Evolutionary conservation across 1,140 invertebrate genomes (phyloP), one percentile per base, ranked within the genome.

Genomic region (Listronotus bonariensis): DNA sequence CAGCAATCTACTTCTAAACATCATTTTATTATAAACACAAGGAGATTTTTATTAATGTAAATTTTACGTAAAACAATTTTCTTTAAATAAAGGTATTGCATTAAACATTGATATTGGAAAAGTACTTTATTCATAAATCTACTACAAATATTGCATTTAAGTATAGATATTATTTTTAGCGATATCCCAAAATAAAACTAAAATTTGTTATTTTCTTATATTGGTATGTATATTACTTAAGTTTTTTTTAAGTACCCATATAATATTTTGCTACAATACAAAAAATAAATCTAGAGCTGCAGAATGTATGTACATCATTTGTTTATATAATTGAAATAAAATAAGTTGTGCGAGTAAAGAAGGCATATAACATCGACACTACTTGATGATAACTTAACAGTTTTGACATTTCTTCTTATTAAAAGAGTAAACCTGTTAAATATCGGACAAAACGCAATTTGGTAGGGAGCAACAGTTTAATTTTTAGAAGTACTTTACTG

Each of bases 151-250:
- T 66, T 59, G 55, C 56, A 11, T 52, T 51, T 42, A 64, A 49
- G 26, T 49, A 55, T 38, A 36, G 36, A 26, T 58, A 46, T 58
- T 36, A 57, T 31, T 65, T 58, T 58, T 59, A 41, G 38, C 32
- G 34, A 59, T 66, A 59, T 48, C 53, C 64, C 38, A 66, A 66
- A 66, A 59, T 59, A 66, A 66, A 66, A 66, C 48, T 59, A 65
- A 58, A 58, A 15, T 62, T 62, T 60, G 3, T 51, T 55, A 40
- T 55, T 20, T 48, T 14, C 43, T 43, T 49, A 55, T 49, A 56
- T 43, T 38, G 52, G 40, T 63, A 62, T 45, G 26, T 46, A 62
- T 43, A 42, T 63, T 46, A 63, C 51, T 54, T 49, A 55, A 54
- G 17, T 58, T 46, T 42, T 51, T 51, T 55, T 66, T 60, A 66